Evolutionary conservation across 2,888 invertebrate genomes (phyloP), one percentile per base, ranked within the genome.

Genomic region (Stenolophus ochropezus): DNA sequence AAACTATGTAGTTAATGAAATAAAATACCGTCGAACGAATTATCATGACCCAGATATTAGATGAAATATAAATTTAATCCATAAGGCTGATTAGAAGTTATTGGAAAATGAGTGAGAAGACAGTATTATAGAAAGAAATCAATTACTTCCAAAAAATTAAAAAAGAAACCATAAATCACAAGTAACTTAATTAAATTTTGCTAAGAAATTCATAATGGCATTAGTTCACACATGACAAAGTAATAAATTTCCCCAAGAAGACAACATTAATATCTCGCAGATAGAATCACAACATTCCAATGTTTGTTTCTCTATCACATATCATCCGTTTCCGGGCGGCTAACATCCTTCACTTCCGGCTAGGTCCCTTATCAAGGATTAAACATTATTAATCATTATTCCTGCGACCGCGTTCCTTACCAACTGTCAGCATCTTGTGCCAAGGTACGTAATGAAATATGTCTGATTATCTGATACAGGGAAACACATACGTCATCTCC

Each of bases 301-400:
- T 58, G 58, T 58, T 58, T 58, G 58, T 58, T 58, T 58, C 58
- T 58, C 25, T 58, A 58, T 58, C 23, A 58, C 58, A 58, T 58
- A 58, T 75, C 58, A 58, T 69, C 42, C 69, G 69, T 33, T 58
- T 18, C 42, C 33, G 33, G 69, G 33, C 69, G 27, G 14, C 33
- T 33, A 47, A 16, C 42, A 69, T 69, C 18, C 69, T 33, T 42
- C 42, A 69, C 42, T 65, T 47, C 78, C 78, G 23, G 65, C 27
- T 33, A 47, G 20, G 27, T 33, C 56, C 49, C 27, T 78, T 65
- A 23, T 78, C 78, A 49, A 42, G 78, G 78, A 78, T 78, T 78
- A 78, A 65, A 47, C 65, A 23, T 61, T 58, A 78, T 78, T 78
- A 78, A 78, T 78, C 78, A 78, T 58, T 58, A 58, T 78, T 78